These are phyloP conservation scores for Schrankia costaestrigalis DNA, from an alignment of 2,888 invertebrate genomes.

Conservation along the genomic window DNA sequence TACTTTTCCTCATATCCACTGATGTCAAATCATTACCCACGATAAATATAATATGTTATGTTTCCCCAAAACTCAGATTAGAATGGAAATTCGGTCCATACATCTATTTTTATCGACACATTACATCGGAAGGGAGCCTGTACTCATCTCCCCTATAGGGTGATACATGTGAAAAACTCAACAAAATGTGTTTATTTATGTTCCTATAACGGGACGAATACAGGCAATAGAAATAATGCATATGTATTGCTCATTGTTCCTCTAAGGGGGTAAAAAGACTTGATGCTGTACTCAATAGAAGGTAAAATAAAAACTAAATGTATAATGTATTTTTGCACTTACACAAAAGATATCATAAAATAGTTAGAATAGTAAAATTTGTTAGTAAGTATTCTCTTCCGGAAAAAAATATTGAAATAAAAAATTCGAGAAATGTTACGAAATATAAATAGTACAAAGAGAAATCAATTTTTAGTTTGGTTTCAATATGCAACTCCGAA, in stretches of 20 bases:
- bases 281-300: conserved; percentile 12
- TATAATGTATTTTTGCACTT: too few relatives aligned
- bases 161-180: conserved; percentile 20
- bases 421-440: too few relatives aligned
- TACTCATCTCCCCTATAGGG: conserved; percentile 8
- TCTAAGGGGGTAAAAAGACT: conserved; percentile 7
- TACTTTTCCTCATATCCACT: too few relatives aligned
- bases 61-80: conserved; percentile 10
- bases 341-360: too few relatives aligned
- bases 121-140: conserved; percentile 14
- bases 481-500: too few relatives aligned
- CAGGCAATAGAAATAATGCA: conserved; percentile 22
- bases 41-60: background rate
- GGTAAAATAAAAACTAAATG: conserved; percentile 7
- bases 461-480: too few relatives aligned
- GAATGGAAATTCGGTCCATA: conserved; percentile 14
- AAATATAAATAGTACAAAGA: too few relatives aligned
- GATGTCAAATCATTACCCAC: background rate
- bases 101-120: conserved; percentile 23
- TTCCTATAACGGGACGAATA: conserved; percentile 20
- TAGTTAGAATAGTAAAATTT: too few relatives aligned
- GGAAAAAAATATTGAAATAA: too few relatives aligned
- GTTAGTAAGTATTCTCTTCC: too few relatives aligned
- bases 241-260: conserved; percentile 17
- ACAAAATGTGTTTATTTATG: conserved; percentile 27